Conservation (phyloP, 2,888 invertebrate genomes). For the Dynastes hyllus region DNA sequence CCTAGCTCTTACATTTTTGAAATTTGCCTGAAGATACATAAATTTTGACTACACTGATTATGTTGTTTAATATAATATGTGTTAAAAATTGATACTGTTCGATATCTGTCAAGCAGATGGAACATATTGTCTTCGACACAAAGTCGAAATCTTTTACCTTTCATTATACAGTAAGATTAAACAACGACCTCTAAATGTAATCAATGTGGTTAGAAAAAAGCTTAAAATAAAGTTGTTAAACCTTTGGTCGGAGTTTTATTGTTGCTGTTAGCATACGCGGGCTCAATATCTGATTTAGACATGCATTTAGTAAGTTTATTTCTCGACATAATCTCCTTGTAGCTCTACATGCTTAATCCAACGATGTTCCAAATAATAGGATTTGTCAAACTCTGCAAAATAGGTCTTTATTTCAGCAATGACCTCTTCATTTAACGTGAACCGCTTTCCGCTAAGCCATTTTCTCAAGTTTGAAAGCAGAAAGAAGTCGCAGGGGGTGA, state of each 20-base stretch:
- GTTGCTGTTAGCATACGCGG: not conserved
- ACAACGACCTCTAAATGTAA: conserved; percentile 35
- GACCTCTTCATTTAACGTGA: too few relatives aligned
- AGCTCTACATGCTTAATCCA: too few relatives aligned
- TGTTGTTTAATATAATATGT: conserved; percentile 22
- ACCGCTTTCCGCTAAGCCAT: too few relatives aligned
- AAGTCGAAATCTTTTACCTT: not conserved
- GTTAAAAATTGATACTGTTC: conserved; percentile 7
- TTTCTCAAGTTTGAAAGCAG: too few relatives aligned
- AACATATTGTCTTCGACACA: not conserved
- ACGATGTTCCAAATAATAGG: too few relatives aligned
- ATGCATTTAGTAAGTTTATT: too few relatives aligned
- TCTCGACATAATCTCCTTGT: too few relatives aligned
- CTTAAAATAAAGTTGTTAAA: conserved; percentile 43
- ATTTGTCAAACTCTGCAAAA: too few relatives aligned
- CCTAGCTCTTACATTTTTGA: not conserved
- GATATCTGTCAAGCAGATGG: not conserved
- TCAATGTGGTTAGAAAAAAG: conserved; percentile 36
- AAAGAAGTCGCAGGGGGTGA: too few relatives aligned
- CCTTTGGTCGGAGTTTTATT: not conserved
- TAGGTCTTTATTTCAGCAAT: too few relatives aligned
- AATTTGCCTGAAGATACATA: conserved; percentile 17
- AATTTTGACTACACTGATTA: conserved; percentile 3
- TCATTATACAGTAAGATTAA: conserved; percentile 19
- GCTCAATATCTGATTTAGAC: too few relatives aligned